A percentile compares a stretch with the other conserved stretches of the same genome.
These are phyloP conservation scores for Bradypus variegatus DNA, from an alignment of 2,797 vertebrate genomes.

Conservation along the genomic window DNA sequence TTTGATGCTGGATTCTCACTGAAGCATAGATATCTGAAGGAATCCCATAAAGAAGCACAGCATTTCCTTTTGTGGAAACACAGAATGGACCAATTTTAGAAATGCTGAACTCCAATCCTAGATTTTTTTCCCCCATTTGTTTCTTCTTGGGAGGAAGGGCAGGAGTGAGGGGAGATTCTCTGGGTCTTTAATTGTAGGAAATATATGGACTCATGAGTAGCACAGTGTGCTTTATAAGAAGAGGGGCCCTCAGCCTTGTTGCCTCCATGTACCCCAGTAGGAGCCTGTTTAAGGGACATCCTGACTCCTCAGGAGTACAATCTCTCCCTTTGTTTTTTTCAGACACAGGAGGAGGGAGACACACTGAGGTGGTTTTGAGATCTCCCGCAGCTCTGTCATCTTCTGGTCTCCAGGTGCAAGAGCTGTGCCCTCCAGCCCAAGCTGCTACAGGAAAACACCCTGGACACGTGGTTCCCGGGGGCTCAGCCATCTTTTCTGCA, in stretches of 20 bases:
- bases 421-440: background rate
- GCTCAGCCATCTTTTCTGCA: background rate
- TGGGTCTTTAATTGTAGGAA: background rate
- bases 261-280: background rate
- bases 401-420: background rate
- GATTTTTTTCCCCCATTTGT: background rate
- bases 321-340: slow-evolving; percentile 44
- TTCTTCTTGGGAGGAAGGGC: background rate
- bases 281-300: background rate
- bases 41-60: background rate
- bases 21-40: background rate
- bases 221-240: background rate
- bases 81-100: background rate
- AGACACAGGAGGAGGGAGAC: slow-evolving; percentile 53
- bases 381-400: background rate
- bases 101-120: background rate
- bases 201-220: background rate
- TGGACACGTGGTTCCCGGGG: background rate
- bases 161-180: background rate
- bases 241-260: background rate
- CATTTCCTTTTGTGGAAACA: background rate
- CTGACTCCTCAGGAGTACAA: background rate
- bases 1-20: background rate
- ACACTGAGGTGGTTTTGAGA: background rate
- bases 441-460: slow-evolving; percentile 14